These are phyloP conservation scores for Drosophila siamana DNA, from an alignment of 2,888 invertebrate species.

Conservation along the genomic window DNA sequence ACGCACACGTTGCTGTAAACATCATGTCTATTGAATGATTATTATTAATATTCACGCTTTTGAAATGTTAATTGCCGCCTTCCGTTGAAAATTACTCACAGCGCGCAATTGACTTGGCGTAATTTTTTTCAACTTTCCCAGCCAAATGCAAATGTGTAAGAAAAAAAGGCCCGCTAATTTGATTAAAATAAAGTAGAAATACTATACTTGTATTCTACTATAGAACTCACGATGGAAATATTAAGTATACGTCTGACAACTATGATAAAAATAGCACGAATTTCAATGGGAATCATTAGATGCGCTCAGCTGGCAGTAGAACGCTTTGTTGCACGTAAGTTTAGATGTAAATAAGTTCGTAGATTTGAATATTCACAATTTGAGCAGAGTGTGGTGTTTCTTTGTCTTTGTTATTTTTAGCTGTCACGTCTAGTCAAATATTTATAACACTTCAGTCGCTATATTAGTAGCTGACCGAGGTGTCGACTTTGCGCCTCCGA, in stretches of 20 bases:
- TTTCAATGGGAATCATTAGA: neutral
- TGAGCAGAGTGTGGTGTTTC: neutral
- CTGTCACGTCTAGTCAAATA: conserved; percentile 3
- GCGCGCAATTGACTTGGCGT: conserved; percentile 39
- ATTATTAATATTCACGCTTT: conserved; percentile 25
- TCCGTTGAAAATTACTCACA: conserved; percentile 37
- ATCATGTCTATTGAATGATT: conserved; percentile 3
- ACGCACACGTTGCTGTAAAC: neutral
- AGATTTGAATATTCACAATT: neutral
- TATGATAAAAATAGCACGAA: neutral
- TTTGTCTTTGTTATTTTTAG: neutral
- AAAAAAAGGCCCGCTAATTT: conserved; percentile 19
- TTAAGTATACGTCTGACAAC: neutral
- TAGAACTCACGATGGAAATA: conserved; percentile 3
- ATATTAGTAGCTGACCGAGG: neutral
- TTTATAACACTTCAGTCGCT: conserved; percentile 1
- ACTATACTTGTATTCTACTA: too few species aligned
- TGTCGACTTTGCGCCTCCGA: conserved; percentile 6
- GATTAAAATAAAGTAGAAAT: conserved; percentile 23
- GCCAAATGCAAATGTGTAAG: neutral
- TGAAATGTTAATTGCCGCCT: conserved; percentile 39
- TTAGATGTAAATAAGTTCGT: neutral
- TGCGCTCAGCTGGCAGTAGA: too few species aligned
- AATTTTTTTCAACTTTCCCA: conserved; percentile 36
- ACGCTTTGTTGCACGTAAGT: too few species aligned